These are phyloP conservation scores for Astropecten irregularis DNA, from an alignment of 53 echinoderm and acorn worm species.

Conservation along the genomic window DNA sequence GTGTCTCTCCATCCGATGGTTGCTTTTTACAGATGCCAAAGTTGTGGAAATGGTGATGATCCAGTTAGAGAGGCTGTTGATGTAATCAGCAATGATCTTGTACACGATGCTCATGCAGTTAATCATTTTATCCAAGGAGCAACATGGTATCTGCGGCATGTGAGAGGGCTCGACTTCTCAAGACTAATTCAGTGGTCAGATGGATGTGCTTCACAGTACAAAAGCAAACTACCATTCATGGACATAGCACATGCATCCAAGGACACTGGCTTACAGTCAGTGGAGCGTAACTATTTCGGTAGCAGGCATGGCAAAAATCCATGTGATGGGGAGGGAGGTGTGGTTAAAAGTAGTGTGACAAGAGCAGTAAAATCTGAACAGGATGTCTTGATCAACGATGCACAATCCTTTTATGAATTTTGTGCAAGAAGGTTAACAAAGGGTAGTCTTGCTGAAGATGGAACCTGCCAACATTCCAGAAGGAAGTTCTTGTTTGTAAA, in stretches of 20 bases:
- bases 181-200: too few species aligned
- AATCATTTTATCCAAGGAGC: neutral
- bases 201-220: too few species aligned
- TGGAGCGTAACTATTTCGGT: too few species aligned
- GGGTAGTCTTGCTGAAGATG: too few species aligned
- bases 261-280: too few species aligned
- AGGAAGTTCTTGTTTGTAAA: too few species aligned
- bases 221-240: too few species aligned
- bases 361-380: constrained; percentile 32
- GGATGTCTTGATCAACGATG: constrained; percentile 28
- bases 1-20: constrained; percentile 54
- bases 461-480: too few species aligned
- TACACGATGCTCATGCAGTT: constrained; percentile 1
- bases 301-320: too few species aligned
- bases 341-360: constrained; percentile 44
- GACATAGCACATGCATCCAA: too few species aligned
- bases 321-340: constrained; percentile 56
- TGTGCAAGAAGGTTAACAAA: too few species aligned
- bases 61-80: constrained; percentile 3
- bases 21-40: neutral
- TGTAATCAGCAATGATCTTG: neutral
- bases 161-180: neutral
- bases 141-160: neutral
- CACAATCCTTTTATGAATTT: neutral
- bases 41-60: neutral